Conservation (phyloP, 2,888 invertebrate species). For the Ectropis crepuscularia region DNA sequence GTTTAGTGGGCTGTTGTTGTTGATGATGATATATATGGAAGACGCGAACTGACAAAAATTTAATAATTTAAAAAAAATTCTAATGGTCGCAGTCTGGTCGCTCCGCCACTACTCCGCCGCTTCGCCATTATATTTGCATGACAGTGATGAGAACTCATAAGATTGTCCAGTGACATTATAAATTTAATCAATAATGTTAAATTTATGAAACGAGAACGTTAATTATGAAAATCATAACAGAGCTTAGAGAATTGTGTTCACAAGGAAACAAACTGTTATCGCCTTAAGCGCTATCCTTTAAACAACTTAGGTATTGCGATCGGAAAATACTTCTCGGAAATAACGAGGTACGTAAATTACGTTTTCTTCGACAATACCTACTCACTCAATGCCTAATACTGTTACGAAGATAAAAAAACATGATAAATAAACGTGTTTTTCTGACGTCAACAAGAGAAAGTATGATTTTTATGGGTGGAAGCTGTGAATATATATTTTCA, state of each 20-base stretch:
- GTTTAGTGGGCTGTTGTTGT: no score
- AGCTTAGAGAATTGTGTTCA: no score
- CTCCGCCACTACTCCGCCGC: no score
- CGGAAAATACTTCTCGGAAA: constrained; percentile 49
- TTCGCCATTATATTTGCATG: no score
- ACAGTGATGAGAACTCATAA: no score
- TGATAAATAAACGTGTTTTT: constrained; percentile 31
- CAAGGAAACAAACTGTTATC: constrained; percentile 43
- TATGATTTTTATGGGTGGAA: constrained; percentile 20
- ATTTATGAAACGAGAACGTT: no score
- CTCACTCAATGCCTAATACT: constrained; percentile 44
- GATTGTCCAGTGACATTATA: no score
- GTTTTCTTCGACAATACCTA: constrained; percentile 49
- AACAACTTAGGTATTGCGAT: constrained; percentile 47
- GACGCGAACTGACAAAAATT: not conserved
- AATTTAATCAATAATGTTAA: no score
- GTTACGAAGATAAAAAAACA: constrained; percentile 29
- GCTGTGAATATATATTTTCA: constrained; percentile 8
- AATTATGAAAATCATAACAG: no score
- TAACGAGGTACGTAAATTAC: constrained; percentile 55
- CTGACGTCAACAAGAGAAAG: constrained; percentile 14
- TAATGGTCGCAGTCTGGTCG: no score
- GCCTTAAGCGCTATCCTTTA: constrained; percentile 46
- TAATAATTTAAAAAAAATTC: no score
- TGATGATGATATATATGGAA: no score